Percentiles rank a stretch among this genome's conserved stretches.
Conservation (phyloP, 35 echinoderm and acorn worm genomes). For the Ophiothrix spiculata region DNA sequence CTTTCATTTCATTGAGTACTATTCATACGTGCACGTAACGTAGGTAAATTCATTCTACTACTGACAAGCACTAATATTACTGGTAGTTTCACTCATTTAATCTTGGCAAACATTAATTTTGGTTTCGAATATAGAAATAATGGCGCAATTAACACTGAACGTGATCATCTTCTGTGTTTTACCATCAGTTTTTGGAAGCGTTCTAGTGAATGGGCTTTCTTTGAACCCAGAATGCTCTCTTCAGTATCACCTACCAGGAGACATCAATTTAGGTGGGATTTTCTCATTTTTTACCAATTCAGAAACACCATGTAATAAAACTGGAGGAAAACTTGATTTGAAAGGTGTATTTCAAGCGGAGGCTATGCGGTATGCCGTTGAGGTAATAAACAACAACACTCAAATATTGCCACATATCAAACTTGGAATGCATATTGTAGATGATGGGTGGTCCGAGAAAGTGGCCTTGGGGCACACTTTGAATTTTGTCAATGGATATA, state of each 20-base stretch:
- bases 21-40: no score
- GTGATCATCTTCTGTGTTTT: no score
- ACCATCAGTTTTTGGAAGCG: no score
- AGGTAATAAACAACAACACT: conserved; percentile 27
- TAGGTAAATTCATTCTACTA: no score
- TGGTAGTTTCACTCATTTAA: no score
- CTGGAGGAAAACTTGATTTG: not conserved
- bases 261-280: conserved; percentile 13
- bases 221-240: not conserved
- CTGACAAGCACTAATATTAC: no score
- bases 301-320: not conserved
- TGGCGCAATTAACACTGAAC: no score
- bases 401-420: conserved; percentile 25
- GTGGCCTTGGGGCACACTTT: conserved; percentile 11
- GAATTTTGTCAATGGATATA: not conserved
- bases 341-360: conserved; percentile 16
- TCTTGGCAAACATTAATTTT: no score
- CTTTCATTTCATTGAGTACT: no score
- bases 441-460: conserved; percentile 35
- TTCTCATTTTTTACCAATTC: conserved; percentile 10
- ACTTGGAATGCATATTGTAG: conserved; percentile 37
- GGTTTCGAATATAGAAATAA: no score
- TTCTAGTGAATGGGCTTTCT: no score
- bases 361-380: conserved; percentile 37
- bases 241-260: not conserved